These are phyloP conservation scores for Saccopteryx bilineata DNA, from an alignment of 2,113 vertebrate species.

Conservation along the genomic window DNA sequence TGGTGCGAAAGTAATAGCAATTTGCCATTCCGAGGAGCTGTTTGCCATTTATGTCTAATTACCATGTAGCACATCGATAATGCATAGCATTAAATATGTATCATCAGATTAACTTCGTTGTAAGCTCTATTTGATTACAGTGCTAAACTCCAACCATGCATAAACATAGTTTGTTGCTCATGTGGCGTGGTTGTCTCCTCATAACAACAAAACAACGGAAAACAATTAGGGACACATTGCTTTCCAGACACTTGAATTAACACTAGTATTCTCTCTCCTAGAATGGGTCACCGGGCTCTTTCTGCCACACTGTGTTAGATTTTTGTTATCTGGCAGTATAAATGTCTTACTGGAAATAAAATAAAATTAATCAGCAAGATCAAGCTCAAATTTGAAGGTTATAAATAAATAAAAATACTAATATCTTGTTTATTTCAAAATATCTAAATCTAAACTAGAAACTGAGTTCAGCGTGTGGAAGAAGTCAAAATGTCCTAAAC, in stretches of 20 bases:
- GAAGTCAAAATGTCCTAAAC: slow-evolving; percentile 13
- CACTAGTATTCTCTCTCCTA: background rate
- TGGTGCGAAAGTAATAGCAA: slow-evolving; percentile 64
- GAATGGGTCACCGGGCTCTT: background rate
- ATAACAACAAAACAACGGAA: slow-evolving; percentile 53
- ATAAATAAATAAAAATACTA: slow-evolving; percentile 38
- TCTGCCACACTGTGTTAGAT: background rate
- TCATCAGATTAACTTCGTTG: slow-evolving; percentile 73
- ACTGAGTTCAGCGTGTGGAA: background rate
- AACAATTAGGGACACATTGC: slow-evolving; percentile 19
- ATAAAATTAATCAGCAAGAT: slow-evolving; percentile 7
- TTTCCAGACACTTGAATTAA: slow-evolving; percentile 37
- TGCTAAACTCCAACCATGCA: slow-evolving; percentile 59
- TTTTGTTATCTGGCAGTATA: slow-evolving; percentile 45
- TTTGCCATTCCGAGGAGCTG: slow-evolving; percentile 60
- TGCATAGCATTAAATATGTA: slow-evolving; percentile 71
- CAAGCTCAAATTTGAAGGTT: background rate
- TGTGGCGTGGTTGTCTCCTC: slow-evolving; percentile 13
- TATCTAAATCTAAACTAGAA: background rate
- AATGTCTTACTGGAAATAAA: background rate
- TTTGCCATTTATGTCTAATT: slow-evolving; percentile 72
- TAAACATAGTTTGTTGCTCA: slow-evolving; percentile 69
- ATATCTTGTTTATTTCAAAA: background rate
- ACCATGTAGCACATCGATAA: slow-evolving; percentile 65
- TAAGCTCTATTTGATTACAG: slow-evolving; percentile 70